Evolutionary conservation across 1,140 invertebrate genomes (phyloP), one percentile per base, ranked within the genome.

Genomic region (Metopolophium dirhodum): DNA sequence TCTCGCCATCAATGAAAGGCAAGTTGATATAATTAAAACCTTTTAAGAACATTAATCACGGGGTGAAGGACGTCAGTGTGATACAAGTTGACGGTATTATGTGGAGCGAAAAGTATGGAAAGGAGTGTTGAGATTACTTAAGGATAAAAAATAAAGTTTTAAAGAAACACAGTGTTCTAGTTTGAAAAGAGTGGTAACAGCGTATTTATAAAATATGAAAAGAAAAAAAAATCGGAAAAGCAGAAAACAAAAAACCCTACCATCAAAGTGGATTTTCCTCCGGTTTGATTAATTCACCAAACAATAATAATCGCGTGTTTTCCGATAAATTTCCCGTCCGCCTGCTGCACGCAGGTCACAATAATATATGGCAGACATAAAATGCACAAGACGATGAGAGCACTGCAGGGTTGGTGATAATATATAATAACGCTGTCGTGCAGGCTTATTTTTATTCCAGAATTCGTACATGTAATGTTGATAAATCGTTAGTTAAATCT

Each of bases 21-120:
- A 30, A 51, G 86, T 88, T 88, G 26, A 88, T n/a, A 49, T 88
- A 88, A 88, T 88, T 88, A 88, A 88, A 88, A 88, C 86, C 45
- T 88, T 88, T 88, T 49, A 49, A 30, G 47, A 49, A 47, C 86
- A 88, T 88, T 88, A 88, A 88, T 88, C 86, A 51, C 86, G 47
- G 7, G 47, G n/a, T n/a, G 86, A 35, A 49, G 47, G 47, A 49
- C 86, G 86, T 88, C 86, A 51, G 86, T 35, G 86, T 51, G 45
- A 49, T 41, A 86, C 83, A 45, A 86, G 83, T 41, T 49, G 86
- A 88, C 47, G 86, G 47, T 88, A 86, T 86, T 86, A 45, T 47
- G 41, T 86, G 85, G 37, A 86, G 11, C 85, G 18, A 88, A 88
- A 88, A 88, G 86, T 45, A 41, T 30, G 47, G 47, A 88, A 41